Percentiles rank a stretch among this genome's conserved stretches.
These are phyloP conservation scores for Mesoligia furuncula DNA, from an alignment of 2,888 invertebrate species.

Conservation along the genomic window DNA sequence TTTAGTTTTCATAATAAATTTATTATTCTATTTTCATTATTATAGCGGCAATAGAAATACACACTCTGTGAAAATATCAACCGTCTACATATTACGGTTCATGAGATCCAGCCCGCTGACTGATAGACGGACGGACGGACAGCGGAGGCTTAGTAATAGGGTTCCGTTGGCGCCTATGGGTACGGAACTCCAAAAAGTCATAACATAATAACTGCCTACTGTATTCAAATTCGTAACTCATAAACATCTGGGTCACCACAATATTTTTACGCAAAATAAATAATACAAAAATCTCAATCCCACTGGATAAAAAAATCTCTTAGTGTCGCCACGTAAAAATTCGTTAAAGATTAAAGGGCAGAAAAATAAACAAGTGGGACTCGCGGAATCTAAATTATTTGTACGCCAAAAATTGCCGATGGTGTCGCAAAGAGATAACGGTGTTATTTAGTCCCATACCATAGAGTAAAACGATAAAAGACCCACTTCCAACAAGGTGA, in stretches of 20 bases:
- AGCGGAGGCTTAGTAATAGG: not conserved
- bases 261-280: constrained; percentile 52
- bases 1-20: too few species aligned
- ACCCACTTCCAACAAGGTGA: not conserved
- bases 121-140: not conserved
- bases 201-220: too few species aligned
- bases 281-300: constrained; percentile 41
- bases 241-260: constrained; percentile 20
- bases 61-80: too few species aligned
- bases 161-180: not conserved
- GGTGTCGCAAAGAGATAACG: constrained; percentile 60
- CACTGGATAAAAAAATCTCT: constrained; percentile 52
- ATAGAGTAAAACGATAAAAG: constrained; percentile 29
- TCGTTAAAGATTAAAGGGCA: constrained; percentile 61
- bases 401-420: constrained; percentile 53
- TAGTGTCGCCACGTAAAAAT: constrained; percentile 49
- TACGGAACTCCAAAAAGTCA: not conserved
- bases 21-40: too few species aligned
- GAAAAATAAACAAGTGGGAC: constrained; percentile 60
- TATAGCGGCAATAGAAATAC: too few species aligned
- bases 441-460: constrained; percentile 30
- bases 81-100: too few species aligned
- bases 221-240: constrained; percentile 22
- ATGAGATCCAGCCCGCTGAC: too few species aligned
- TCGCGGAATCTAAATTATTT: constrained; percentile 54